Evolutionary conservation across 1,140 invertebrate genomes (phyloP), one percentile per base, ranked within the genome.

Genomic region (Stenopsyche tienmushanensis): DNA sequence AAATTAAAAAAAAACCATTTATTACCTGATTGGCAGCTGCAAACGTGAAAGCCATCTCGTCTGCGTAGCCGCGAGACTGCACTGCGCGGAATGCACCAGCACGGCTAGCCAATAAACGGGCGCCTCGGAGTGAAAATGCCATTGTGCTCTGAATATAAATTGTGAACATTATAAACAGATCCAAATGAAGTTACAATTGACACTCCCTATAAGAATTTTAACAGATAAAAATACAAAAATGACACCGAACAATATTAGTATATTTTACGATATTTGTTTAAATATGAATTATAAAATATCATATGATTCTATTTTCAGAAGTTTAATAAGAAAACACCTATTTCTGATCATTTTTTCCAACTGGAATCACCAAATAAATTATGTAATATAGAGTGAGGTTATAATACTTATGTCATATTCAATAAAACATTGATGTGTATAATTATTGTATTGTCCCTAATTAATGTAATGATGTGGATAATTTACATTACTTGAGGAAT

Each of bases 21-120:
- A 42, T 64, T 81, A 90, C 90, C 81, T 92, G 88, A 78, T 93
- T 93, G 45, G 90, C 91, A 72, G 91, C 90, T 71, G 91, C 91
- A 78, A 94, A 90, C 60, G 91, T 94, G 71, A 94, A 89, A 63
- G 89, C 88, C 89, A 94, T 92, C 79, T 93, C 85, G 71, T 90
- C 89, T 15, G 87, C 85, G 76, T 87, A 90, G 41, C 80, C 80
- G 70, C 86, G 79, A 5, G 71, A 74, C 24, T 74, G 73, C 49
- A 77, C 71, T 24, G 75, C 60, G n/a, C 74, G 67, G 26, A 74
- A 71, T 9, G 72, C 71, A 47, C 75, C 72, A 42, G 45, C 29
- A 13, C 75, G 74, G 21, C 73, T 64, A 41, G 73, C 73, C 60
- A 80, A 69, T 25, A 80, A 62, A 49, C 76, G 75, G 63, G 72